Evolutionary conservation across 2,888 invertebrate species (phyloP), one percentile per base, ranked within the genome.

Genomic region (Acanthosoma haemorrhoidale): DNA sequence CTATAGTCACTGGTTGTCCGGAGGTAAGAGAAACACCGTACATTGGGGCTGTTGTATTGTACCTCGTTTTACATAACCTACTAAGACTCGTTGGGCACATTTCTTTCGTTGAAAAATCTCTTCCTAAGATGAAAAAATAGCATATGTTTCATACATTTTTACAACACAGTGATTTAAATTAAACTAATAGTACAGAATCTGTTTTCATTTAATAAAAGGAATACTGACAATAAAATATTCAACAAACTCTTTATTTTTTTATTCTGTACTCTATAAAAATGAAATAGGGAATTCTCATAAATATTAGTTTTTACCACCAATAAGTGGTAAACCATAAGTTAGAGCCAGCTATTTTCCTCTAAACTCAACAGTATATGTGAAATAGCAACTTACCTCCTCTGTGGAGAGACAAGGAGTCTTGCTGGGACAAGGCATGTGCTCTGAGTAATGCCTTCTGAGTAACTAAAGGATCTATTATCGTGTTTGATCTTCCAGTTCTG

Each of bases 11-110:
- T 0, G 94, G 93, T 78, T 94, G 92, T 1, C 94, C 94, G 13
- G 93, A 94, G 15, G 94, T 94, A 39, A 94, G 82, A 16, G 93
- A 94, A 51, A 94, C 93, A n/a, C 94, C 94, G 79, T 93, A 94
- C 91, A 94, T 91, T 0, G 94, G 94, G 16, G 94, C 94, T 51
- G 94, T 94, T 21, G 94, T 94, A 81, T 94, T 94, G 81, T 93
- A 94, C 70, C 93, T 85, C 8, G 94, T 93, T 78, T 90, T 88
- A 79, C 94, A 95, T 38, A 95, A 84, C 71, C 94, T 84, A 21
- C 89, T 83, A 1, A 90, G 88, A 38, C 89, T 87, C 15, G 89
- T 87, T 73, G 83, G 82, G 75, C 87, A 84, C 2, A 73, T 78
- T 73, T 76, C 81, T 75, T 78, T 80, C 69, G 80, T 75, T 69